Base-by-base conservation (phyloP, 2,888 invertebrate species). In the Serripes groenlandicus region DNA sequence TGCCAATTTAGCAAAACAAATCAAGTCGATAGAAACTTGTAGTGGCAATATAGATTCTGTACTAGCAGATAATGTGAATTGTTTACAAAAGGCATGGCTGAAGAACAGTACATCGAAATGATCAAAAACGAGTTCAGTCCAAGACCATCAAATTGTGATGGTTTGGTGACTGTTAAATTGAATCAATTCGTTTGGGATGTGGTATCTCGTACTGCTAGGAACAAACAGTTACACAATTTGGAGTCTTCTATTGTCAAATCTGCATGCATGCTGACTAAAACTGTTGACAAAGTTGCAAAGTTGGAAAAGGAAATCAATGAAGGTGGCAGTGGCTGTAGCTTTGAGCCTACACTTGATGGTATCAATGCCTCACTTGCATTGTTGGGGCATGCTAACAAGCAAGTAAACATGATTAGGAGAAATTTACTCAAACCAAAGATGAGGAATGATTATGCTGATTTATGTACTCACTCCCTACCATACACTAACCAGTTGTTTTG, bases 361-460 rank as follows among this genome's bases (percentile, higher is more conserved):
- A 72, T 37, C 28, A 79, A 80, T 42, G 69, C 72, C 37, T 56
- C 28, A 32, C 30, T 81, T 26, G 78, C 81, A 21, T n/a, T 83
- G 26, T 23, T 84, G 42, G 75, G 81, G 4, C 85, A 87, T 73
- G 49, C 78, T 21, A 85, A 85, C 52, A 76, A 49, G 68, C 78
- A 78, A 54, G 58, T 78, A 28, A 72, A 72, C 66, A 21, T 73
- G 15, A 26, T 35, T 3, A 18, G 73, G 5, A 58, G 26, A 60
- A 37, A 60, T 60, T 60, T 73, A 26, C 30, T 49, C 18, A 54
- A 28, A 35, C 68, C 75, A 35, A 58, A 73, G 60, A 18, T 73
- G 23, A 60, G 26, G 7, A 11, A 23, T 21, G 60, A 73, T n/a
- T 73, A 73, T 37, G n/a, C 23, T 0, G 60, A 73, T 62, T 23